phyloP scores from a whole-genome alignment of 2,113 vertebrate genomes.

The Channa maculata region DNA sequence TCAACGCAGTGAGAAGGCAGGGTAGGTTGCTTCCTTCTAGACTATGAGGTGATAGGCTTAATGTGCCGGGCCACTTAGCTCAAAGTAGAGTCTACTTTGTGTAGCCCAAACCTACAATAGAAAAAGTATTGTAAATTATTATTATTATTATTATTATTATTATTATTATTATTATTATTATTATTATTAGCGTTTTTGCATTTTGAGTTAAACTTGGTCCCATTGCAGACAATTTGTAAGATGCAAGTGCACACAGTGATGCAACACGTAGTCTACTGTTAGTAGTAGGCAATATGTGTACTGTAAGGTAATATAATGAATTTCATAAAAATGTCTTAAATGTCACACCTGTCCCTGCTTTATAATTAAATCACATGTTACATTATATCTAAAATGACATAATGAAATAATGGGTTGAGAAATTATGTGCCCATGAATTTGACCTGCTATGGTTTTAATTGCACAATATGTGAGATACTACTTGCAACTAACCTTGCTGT shows the following conservation, averaged over 20 bases:
- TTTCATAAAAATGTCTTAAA: neutral
- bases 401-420: too few relatives aligned
- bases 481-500: neutral
- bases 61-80: conserved; percentile 40
- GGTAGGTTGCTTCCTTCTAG: conserved; percentile 57
- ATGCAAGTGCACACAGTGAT: neutral
- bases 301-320: neutral
- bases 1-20: neutral
- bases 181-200: too few relatives aligned
- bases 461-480: neutral
- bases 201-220: too few relatives aligned
- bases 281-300: neutral
- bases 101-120: neutral
- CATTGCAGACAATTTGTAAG: neutral
- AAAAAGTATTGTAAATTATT: neutral
- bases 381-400: too few relatives aligned
- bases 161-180: too few relatives aligned
- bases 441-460: too few relatives aligned
- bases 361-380: too few relatives aligned
- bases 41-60: conserved; percentile 59
- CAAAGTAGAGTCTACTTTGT: neutral
- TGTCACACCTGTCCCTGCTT: neutral
- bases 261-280: too few relatives aligned
- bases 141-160: too few relatives aligned
- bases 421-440: too few relatives aligned